Evolutionary conservation across 2,797 vertebrate species (phyloP), one percentile per base, ranked within the genome.

Genomic region (Acipenser transmontanus): DNA sequence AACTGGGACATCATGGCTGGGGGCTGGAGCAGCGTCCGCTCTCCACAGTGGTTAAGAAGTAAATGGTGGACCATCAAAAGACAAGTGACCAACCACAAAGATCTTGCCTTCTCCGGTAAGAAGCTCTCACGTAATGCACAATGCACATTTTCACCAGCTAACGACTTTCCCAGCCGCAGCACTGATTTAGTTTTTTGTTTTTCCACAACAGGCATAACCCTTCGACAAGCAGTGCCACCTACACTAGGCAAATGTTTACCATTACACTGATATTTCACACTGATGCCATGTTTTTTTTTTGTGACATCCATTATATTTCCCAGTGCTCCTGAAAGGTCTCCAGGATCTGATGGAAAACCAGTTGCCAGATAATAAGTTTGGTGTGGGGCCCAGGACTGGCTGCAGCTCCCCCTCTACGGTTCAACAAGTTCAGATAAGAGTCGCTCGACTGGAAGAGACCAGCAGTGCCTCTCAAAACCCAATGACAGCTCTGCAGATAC

Each of bases 1-100:
- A 95, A 93, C 51, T 99, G 97, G 97, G 97, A 99, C 81, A 89
- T 95, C 8, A 82, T 99, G 13, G 92, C 96, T 0, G 95, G 96
- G 57, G 97, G 97, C 61, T 99, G 97, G 97, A 97, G 93, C 79
- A 98, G 95, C 63, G 97, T 98, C 51, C 93, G 97, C 9, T 99
- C 97, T 47, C 97, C 97, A 1, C 97, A 99, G 68, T 99, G 97
- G 97, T 91, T 99, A 63, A 89, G 96, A 51, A 99, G 96, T 69
- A 99, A 99, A 92, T 99, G 97, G 97, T 99, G 97, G 97, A 97
- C 94, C 77, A 95, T 99, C 84, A 99, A 99, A 87, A 94, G 97
- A 76, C 96, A 98, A 85, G 96, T 99, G 66, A 87, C 94, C 81
- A 99, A 98, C 84, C 97, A 99, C 88, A 98, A 98, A 81, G 96